Conservation (phyloP, 2,113 vertebrate genomes). For the Paradoxurus hermaphroditus region DNA sequence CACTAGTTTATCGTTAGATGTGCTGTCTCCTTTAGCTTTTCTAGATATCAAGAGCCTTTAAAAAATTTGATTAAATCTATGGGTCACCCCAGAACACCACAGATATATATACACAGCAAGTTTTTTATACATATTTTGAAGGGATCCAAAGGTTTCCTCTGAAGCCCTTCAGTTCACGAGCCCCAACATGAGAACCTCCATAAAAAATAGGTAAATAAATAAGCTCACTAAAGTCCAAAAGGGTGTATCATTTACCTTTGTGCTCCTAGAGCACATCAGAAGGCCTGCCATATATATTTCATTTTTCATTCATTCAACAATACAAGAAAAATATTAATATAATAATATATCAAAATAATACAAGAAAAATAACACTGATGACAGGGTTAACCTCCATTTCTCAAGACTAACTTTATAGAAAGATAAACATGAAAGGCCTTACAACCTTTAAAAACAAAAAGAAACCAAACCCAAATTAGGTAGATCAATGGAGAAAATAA, state of each 20-base stretch:
- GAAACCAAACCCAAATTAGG: not conserved
- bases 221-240: not conserved
- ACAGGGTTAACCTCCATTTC: not conserved
- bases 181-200: not conserved
- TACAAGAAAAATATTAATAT: not conserved
- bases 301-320: not conserved
- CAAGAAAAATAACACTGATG: not conserved
- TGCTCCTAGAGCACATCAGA: not conserved
- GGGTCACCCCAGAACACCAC: not conserved
- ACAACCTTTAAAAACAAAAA: constrained; percentile 8
- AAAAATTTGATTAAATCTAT: not conserved
- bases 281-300: not conserved
- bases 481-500: not conserved
- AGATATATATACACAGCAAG: not conserved
- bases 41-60: not conserved
- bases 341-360: not conserved
- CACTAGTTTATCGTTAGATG: not conserved
- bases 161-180: not conserved
- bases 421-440: not conserved
- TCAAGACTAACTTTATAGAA: not conserved
- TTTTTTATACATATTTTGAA: not conserved
- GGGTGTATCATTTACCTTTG: not conserved
- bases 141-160: not conserved
- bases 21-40: not conserved
- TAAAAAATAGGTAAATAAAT: not conserved